Evolutionary conservation across 2,113 vertebrate genomes (phyloP).

Genomic region (Cynoglossus semilaevis): DNA sequence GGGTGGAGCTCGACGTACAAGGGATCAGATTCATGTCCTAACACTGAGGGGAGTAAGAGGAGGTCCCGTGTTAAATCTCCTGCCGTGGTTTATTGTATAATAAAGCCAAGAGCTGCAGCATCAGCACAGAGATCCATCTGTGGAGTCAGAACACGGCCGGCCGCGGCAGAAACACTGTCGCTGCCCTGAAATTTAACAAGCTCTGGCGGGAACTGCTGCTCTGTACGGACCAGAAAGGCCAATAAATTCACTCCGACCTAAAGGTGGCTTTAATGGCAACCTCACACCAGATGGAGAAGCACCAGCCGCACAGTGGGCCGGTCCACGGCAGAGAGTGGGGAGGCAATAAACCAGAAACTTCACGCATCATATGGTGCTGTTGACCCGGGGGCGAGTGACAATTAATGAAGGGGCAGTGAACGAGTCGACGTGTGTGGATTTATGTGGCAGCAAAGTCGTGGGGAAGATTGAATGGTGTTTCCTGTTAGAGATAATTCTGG

Average conservation of each 20-base stretch:
- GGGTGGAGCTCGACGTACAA: not conserved
- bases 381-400: not conserved
- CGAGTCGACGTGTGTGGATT: not conserved
- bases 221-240: slow-evolving; percentile 1
- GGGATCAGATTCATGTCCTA: not conserved
- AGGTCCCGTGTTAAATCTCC: not conserved
- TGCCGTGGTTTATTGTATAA: not conserved
- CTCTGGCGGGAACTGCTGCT: slow-evolving; percentile 19
- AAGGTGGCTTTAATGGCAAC: slow-evolving; percentile 14
- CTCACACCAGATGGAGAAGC: slow-evolving; percentile 26
- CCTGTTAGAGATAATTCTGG: too few species aligned
- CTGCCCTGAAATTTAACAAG: not conserved
- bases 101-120: not conserved
- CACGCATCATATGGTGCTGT: slow-evolving; percentile 5
- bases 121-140: not conserved
- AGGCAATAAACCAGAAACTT: slow-evolving; percentile 20
- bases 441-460: not conserved
- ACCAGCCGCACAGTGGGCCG: slow-evolving; percentile 12
- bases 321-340: not conserved
- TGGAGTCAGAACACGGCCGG: not conserved
- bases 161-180: not conserved
- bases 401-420: not conserved
- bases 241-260: not conserved
- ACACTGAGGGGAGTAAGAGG: not conserved
- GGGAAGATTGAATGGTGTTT: too few species aligned